Conservation (phyloP, 1,140 invertebrate species). For the Whitmania pigra region DNA sequence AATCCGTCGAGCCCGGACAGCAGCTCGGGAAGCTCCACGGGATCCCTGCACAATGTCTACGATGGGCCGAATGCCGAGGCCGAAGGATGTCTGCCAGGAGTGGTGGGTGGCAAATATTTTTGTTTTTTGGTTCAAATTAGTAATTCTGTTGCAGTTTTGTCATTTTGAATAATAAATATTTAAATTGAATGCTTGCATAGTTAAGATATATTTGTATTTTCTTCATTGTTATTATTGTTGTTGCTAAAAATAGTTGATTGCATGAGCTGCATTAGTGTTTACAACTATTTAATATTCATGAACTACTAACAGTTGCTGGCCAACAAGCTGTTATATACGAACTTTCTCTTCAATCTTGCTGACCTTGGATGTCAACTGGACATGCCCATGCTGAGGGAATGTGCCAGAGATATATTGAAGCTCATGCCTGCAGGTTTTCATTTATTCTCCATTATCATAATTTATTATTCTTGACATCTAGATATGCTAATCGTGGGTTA, state of each 20-base stretch:
- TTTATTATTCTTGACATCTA: no score
- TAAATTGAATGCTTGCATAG: no score
- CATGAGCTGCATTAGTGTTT: no score
- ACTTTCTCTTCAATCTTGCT: slow-evolving; percentile 79
- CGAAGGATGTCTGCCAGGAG: slow-evolving; percentile 76
- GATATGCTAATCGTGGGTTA: no score
- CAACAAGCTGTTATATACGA: slow-evolving; percentile 62
- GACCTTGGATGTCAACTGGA: slow-evolving; percentile 70
- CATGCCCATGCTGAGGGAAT: slow-evolving; percentile 66
- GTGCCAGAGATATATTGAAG: slow-evolving; percentile 70
- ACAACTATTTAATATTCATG: slow-evolving; percentile 7
- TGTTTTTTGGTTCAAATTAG: no score
- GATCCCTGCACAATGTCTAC: slow-evolving; percentile 46
- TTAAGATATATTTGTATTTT: no score
- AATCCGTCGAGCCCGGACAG: slow-evolving; percentile 74
- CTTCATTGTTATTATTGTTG: not conserved
- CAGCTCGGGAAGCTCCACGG: slow-evolving; percentile 72
- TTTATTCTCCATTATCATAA: not conserved
- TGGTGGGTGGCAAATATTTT: no score
- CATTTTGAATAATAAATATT: no score
- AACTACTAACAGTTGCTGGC: slow-evolving; percentile 54
- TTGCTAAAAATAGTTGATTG: slow-evolving; percentile 1
- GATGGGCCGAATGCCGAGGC: slow-evolving; percentile 65
- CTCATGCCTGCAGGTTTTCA: slow-evolving; percentile 68
- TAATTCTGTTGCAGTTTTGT: no score